Evolutionary conservation across 2,113 vertebrate genomes (phyloP).

Genomic region (Bufo gargarizans): DNA sequence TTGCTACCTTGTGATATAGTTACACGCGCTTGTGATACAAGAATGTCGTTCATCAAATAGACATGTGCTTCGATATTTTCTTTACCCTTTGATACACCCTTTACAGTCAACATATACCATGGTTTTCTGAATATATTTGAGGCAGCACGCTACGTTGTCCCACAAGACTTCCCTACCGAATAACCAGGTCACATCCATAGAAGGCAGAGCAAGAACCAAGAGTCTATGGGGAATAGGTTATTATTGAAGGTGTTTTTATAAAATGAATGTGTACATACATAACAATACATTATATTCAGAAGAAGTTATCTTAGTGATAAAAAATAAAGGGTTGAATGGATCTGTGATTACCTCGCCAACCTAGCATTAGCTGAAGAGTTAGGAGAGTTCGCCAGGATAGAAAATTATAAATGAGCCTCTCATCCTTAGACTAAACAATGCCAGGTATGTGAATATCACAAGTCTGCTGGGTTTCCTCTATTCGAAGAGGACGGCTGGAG

Average conservation of each 20-base stretch:
- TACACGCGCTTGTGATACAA: constrained; percentile 2
- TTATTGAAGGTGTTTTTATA: background rate
- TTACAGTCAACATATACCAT: background rate
- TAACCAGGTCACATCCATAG: background rate
- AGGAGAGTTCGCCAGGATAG: background rate
- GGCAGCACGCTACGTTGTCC: background rate
- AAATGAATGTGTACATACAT: background rate
- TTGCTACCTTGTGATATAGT: constrained; percentile 1
- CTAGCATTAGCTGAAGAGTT: background rate
- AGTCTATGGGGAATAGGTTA: background rate
- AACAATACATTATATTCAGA: background rate
- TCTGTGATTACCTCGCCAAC: background rate
- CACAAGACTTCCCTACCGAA: background rate
- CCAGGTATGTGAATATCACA: constrained; percentile 16
- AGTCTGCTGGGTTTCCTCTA: constrained; percentile 46
- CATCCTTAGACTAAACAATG: constrained; percentile 21
- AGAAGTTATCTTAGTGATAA: background rate
- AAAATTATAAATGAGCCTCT: constrained; percentile 3
- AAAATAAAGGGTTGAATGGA: background rate
- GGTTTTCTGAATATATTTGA: background rate
- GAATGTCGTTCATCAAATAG: background rate
- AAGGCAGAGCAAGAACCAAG: background rate
- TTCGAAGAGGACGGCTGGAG: constrained; percentile 55
- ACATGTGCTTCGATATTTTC: constrained; percentile 13
- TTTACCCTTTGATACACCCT: background rate